Evolutionary conservation across 2,888 invertebrate species (phyloP).

Genomic region (Lepetodrilus schrolli): DNA sequence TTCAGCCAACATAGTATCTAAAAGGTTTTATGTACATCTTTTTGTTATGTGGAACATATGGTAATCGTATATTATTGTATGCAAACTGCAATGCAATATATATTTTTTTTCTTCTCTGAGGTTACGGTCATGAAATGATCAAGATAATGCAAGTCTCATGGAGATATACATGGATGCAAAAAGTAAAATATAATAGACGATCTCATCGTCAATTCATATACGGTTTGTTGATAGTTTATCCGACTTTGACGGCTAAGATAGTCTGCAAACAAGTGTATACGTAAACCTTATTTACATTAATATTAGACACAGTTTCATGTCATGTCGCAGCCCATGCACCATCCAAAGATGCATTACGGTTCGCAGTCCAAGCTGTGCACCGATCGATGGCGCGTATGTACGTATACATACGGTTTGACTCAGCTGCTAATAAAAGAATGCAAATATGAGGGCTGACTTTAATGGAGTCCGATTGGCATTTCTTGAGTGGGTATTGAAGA

Average conservation of each 20-base stretch:
- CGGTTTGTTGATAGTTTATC: neutral
- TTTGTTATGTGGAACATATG: too few species aligned
- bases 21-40: too few species aligned
- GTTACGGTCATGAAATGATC: too few species aligned
- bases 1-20: too few species aligned
- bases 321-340: neutral
- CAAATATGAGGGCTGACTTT: conserved; percentile 2
- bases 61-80: too few species aligned
- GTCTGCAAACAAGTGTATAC: neutral
- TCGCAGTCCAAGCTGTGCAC: neutral
- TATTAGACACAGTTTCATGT: neutral
- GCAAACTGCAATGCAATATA: too few species aligned
- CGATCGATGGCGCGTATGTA: neutral
- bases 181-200: too few species aligned
- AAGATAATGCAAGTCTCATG: too few species aligned
- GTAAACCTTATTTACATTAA: neutral
- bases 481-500: neutral
- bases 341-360: neutral
- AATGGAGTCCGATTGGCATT: too few species aligned
- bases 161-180: too few species aligned
- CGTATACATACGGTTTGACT: neutral
- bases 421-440: neutral
- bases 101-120: too few species aligned
- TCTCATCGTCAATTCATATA: too few species aligned
- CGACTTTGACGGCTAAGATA: neutral